Evolutionary conservation across 2,888 invertebrate species (phyloP).

Genomic region (Drymonia ruficornis): DNA sequence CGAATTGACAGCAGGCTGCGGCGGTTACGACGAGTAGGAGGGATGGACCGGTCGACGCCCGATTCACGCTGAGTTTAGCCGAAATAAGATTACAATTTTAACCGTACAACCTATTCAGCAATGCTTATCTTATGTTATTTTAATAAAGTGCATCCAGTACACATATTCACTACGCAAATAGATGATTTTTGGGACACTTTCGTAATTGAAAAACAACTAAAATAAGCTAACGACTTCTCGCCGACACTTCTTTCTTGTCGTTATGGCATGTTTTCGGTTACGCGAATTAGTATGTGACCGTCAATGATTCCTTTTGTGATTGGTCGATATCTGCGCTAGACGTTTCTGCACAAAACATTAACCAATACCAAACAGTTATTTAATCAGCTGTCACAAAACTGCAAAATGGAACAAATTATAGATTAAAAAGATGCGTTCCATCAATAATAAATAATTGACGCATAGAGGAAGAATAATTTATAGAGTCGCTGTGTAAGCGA

Average conservation of each 20-base stretch:
- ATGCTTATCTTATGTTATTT: constrained; percentile 27
- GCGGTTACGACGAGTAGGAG: constrained; percentile 73
- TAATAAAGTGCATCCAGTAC: constrained; percentile 32
- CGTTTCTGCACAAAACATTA: accelerated
- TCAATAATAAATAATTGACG: too few relatives aligned
- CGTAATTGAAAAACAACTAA: constrained; percentile 51
- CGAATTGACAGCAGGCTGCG: constrained; percentile 55
- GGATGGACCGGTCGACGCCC: constrained; percentile 83
- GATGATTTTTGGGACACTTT: constrained; percentile 33
- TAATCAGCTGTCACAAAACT: constrained; percentile 23
- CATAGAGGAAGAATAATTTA: too few relatives aligned
- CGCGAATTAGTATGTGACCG: constrained; percentile 26
- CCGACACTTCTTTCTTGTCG: constrained; percentile 50
- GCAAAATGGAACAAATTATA: constrained; percentile 25
- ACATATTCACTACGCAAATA: constrained; percentile 33
- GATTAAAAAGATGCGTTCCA: constrained; percentile 11
- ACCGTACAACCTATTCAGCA: constrained; percentile 30
- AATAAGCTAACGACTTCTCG: constrained; percentile 47
- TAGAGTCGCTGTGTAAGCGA: too few relatives aligned
- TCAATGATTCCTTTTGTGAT: constrained; percentile 23
- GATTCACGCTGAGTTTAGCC: constrained; percentile 69
- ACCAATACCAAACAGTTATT: constrained; percentile 16
- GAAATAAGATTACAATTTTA: constrained; percentile 56
- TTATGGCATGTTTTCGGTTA: constrained; percentile 36
- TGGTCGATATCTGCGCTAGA: background rate